These are phyloP conservation scores for Microcebus ravelobensis DNA, from an alignment of 2,113 vertebrate species.

Conservation along the genomic window DNA sequence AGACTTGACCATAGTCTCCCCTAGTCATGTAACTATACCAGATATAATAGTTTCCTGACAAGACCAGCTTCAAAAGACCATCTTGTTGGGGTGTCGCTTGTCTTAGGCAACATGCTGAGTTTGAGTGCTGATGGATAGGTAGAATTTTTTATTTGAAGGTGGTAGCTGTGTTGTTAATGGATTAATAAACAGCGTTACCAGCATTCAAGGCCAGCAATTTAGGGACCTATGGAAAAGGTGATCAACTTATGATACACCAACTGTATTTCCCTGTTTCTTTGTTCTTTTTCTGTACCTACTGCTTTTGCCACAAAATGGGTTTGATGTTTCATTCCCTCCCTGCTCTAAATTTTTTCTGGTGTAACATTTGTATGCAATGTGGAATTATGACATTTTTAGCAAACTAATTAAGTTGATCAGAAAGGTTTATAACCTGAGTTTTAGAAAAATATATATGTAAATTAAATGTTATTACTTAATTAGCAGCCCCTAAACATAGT, in stretches of 20 bases:
- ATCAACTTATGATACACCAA: background rate
- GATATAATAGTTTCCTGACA: slow-evolving; percentile 75
- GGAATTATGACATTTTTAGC: background rate
- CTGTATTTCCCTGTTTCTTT: slow-evolving; percentile 22
- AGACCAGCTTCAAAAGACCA: slow-evolving; percentile 59
- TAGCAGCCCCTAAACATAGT: background rate
- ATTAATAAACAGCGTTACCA: background rate
- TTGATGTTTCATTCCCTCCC: background rate
- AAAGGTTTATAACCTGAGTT: background rate
- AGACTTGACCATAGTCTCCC: slow-evolving; percentile 64
- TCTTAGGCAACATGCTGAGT: slow-evolving; percentile 34
- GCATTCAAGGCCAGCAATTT: background rate
- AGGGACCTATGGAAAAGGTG: background rate
- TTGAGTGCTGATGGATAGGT: slow-evolving; percentile 66
- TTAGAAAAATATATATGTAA: background rate
- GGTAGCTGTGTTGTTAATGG: background rate
- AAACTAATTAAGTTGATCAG: background rate
- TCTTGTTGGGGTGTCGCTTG: slow-evolving; percentile 62
- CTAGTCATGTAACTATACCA: slow-evolving; percentile 51
- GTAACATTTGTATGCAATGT: background rate
- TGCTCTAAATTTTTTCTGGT: background rate
- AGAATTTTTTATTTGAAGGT: slow-evolving; percentile 27
- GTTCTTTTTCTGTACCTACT: background rate
- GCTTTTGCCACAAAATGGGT: background rate
- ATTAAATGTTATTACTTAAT: slow-evolving; percentile 18